Base-by-base conservation (phyloP, 2,797 vertebrate genomes). In the Eutrigla gurnardus region DNA sequence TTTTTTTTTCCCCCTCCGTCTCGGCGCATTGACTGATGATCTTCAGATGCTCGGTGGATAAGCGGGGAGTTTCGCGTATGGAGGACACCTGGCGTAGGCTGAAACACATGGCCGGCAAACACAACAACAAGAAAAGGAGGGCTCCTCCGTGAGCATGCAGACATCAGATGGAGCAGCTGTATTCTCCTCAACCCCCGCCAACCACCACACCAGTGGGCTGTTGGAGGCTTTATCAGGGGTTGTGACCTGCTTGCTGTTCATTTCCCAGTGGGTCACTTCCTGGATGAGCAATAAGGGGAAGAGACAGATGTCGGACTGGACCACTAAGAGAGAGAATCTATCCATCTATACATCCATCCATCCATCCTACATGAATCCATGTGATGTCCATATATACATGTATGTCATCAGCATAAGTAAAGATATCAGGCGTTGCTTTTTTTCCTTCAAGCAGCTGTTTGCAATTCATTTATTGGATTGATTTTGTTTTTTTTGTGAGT, bases 191-290 rank as follows among this genome's bases (percentile, higher is more conserved):
- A 43, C 58, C 63, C 58, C 64, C n/a, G n/a, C 55, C 71, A 9
- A 50, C 81, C 66, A 59, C 80, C 83, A 69, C 74, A 57, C 75
- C 63, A 60, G 37, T 58, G 54, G 55, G 58, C 39, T 55, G 77
- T 73, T 49, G 10, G 18, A 33, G 65, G 37, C 74, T 75, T 70
- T 7, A 39, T 77, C 75, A 42, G 77, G 64, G 83, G 78, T 82
- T 50, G 9, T 4, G 74, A 86, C 79, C 79, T 53, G 63, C 65
- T 78, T 37, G 67, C 70, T 64, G 73, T 75, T 90, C 80, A 78
- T 72, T 77, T 86, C 86, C 62, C 85, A 82, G 78, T 39, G 62
- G 80, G 85, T 67, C 33, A 76, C 70, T 82, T 89, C 82, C 82
- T 86, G 82, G 54, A 76, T 75, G 78, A 83, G 76, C 47, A 77